Conservation (phyloP, 2,888 invertebrate species). For the Achlya flavicornis region DNA sequence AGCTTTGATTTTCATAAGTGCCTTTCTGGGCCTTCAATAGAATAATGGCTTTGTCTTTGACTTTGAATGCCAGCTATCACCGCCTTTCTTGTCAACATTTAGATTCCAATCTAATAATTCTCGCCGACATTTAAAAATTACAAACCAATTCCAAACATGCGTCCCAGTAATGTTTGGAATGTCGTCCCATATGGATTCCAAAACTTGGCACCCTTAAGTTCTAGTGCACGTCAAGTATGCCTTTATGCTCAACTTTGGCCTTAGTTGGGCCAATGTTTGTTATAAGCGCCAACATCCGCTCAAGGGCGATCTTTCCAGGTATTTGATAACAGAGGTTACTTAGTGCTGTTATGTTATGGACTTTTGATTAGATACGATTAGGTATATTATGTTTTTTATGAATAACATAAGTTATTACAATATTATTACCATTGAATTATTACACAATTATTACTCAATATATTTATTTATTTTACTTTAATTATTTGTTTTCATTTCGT, state of each 20-base stretch:
- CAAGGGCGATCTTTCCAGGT: constrained; percentile 45
- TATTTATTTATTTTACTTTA: no score
- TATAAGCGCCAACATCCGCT: constrained; percentile 27
- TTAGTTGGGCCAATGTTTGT: constrained; percentile 35
- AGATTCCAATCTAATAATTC: no score
- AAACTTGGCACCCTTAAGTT: not conserved
- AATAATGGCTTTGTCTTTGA: no score
- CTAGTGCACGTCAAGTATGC: constrained; percentile 47
- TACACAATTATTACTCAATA: no score
- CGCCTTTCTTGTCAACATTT: no score
- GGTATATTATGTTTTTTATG: not conserved
- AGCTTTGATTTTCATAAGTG: no score
- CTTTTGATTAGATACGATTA: constrained; percentile 24
- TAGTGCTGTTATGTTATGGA: constrained; percentile 22
- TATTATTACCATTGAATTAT: no score
- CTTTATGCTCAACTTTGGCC: constrained; percentile 40
- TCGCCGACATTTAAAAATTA: no score
- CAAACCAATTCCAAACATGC: constrained; percentile 6
- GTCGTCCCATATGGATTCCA: not conserved
- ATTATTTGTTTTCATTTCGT: not conserved
- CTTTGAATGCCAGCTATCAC: no score
- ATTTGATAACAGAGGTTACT: constrained; percentile 51
- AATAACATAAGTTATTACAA: no score
- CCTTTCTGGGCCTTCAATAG: no score
- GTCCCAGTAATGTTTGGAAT: not conserved